Evolutionary conservation across 1,140 invertebrate species (phyloP), one percentile per base, ranked within the genome.

Genomic region (Leptopilina clavipes): DNA sequence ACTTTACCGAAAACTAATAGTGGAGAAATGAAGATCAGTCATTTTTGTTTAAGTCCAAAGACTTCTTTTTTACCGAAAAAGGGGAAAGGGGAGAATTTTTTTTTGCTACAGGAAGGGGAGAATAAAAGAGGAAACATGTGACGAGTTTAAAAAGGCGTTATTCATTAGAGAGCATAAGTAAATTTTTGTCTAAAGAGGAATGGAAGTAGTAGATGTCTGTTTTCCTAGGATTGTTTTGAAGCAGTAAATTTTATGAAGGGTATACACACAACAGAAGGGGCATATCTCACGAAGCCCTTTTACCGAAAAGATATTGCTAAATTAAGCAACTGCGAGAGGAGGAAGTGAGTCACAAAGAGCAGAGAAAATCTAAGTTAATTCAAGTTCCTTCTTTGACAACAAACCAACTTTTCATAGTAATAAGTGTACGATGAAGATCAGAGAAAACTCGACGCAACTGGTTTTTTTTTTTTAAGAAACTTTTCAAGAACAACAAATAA

Each of bases 171-270:
- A 22, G n/a, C 3, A 9, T 40, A 52, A n/a, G n/a, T 52, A 25
- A 59, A 59, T 59, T 18, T 10, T 1, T n/a, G n/a, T n/a, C 18
- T 59, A 59, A 59, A 59, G 54, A 22, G 54, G 56, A 12, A 19
- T 65, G 10, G 37, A 65, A 65, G 22, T 31, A 11, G 22, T 31
- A 19, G 12, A 18, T 18, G 7, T 6, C 18, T 10, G 54, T 31
- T 65, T 65, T 65, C 56, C 56, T 31, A 65, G 56, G 56, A 65
- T 65, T 31, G 22, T 65, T 65, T 65, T 65, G 56, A 11, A 31
- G 56, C 19, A 22, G 22, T 65, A 65, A 65, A 65, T 65, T 65
- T 65, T 10, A 31, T 19, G 11, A 65, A 65, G 56, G 56, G 56
- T 17, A 52, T 22, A 22, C 11, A 31, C 25, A 65, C 3, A 40